Base-by-base conservation (phyloP, 2,888 invertebrate species). In the Melinaea marsaeus region DNA sequence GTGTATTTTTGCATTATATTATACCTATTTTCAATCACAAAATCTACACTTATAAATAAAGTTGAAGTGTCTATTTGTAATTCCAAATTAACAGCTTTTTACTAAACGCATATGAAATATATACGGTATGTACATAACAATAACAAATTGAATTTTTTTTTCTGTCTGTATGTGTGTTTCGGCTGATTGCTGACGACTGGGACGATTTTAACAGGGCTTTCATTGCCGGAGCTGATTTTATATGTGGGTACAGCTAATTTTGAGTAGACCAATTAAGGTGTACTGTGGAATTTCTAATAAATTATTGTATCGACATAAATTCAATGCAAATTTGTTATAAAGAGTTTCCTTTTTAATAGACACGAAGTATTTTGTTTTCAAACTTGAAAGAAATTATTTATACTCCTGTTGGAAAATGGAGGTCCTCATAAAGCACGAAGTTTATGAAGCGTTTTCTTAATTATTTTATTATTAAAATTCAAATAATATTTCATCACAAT, bases 371-470 rank as follows among this genome's bases (percentile, higher is more conserved):
- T 51, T 51, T 32, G 51, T 51, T 32, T 48, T 51, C 7, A 51
- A 51, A 51, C 51, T 51, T 32, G 32, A 32, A 51, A 32, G 22
- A 5, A 51, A 32, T 51, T 51, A 32, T 51, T 22, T 22, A 22
- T 22, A 51, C 32, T 51, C 51, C 22, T 51, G 9, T 51, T 32
- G 32, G 32, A 51, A 51, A 51, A 9, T 51, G 9, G 7, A 32
- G 51, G 32, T 48, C 48, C 9, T 51, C n/a, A 51, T 32, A 51
- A 51, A 32, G 32, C 45, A 54, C 55, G 54, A 63, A 60, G 48
- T 62, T 66, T 62, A 55, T 57, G 46, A 13, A 61, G 59, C 48
- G 35, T 56, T 58, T 48, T 59, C 55, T 7, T 48, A 34, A 59
- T 46, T 37, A 42, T 63, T 60, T 63, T 70, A 47, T 58, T 58